Base-by-base conservation (phyloP, 37 sponge, comb jelly and placozoan genomes). In the Chondrosia reniformis region DNA sequence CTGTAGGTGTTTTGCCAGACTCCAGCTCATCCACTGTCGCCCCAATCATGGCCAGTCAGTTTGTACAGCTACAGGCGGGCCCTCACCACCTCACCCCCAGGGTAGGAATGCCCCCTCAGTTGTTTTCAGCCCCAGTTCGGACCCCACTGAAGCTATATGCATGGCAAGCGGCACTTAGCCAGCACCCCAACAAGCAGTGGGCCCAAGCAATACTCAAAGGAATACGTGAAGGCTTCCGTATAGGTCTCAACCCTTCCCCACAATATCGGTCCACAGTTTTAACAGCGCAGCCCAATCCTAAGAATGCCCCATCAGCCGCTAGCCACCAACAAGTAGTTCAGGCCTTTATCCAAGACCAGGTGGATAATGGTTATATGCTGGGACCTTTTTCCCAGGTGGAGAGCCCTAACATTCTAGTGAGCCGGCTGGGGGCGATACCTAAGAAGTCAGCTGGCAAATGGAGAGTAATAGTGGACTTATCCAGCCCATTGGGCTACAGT, bases 271-370 rank as follows among this genome's bases (percentile, higher is more conserved):
- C 61, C 4, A n/a, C n/a, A n/a, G n/a, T n/a, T n/a, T n/a, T n/a
- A n/a, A n/a, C n/a, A n/a, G n/a, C n/a, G n/a, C n/a, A n/a, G n/a
- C n/a, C n/a, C n/a, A 25, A 30, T 59, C 61, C n/a, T 30, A 30
- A 25, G 61, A 59, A 59, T 13, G n/a, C 61, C 6, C 61, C 61
- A 59, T 59, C 61, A n/a, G n/a, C n/a, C n/a, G n/a, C n/a, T n/a
- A n/a, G n/a, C n/a, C n/a, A n/a, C n/a, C n/a, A n/a, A n/a, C n/a
- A n/a, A n/a, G n/a, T n/a, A n/a, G n/a, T n/a, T n/a, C n/a, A n/a
- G n/a, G n/a, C n/a, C n/a, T n/a, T n/a, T n/a, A n/a, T n/a, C n/a
- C n/a, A n/a, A n/a, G n/a, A n/a, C n/a, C n/a, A n/a, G n/a, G n/a
- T n/a, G n/a, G n/a, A n/a, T n/a, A n/a, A n/a, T n/a, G n/a, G n/a